Conservation (phyloP, 2,797 vertebrate species). For the Pagetopsis macropterus region DNA sequence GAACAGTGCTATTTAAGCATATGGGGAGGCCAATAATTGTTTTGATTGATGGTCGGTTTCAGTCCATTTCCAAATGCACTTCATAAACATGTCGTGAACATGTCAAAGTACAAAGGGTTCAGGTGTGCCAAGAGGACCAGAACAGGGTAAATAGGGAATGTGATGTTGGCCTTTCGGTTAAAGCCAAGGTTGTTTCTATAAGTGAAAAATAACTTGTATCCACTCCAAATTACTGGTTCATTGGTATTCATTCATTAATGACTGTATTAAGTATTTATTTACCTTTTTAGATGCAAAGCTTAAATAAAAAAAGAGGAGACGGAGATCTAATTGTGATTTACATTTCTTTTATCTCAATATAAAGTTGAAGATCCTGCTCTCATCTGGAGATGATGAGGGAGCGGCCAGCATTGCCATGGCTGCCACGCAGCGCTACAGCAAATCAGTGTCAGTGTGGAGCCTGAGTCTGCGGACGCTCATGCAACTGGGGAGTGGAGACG, state of each 20-base stretch:
- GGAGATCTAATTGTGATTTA: background rate
- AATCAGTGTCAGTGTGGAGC: conserved; percentile 86
- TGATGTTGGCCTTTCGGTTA: background rate
- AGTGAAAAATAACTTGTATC: too few relatives aligned
- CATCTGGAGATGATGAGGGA: conserved; percentile 72
- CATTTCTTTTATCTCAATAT: background rate
- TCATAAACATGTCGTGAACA: too few relatives aligned
- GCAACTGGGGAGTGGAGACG: conserved; percentile 70
- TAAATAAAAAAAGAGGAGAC: background rate
- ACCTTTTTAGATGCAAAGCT: background rate
- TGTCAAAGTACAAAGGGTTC: too few relatives aligned
- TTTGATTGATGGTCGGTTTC: too few relatives aligned
- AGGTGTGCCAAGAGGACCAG: background rate
- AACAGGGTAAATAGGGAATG: background rate
- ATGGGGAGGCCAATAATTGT: too few relatives aligned
- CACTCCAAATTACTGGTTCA: background rate
- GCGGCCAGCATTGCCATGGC: conserved; percentile 82
- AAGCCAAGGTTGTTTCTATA: background rate
- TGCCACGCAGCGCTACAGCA: conserved; percentile 80
- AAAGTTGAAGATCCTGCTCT: conserved; percentile 74
- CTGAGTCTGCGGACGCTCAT: conserved; percentile 85
- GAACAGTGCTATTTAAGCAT: too few relatives aligned
- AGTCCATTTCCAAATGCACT: too few relatives aligned
- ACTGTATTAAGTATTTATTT: background rate
- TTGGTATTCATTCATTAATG: background rate